A percentile compares a stretch with the other conserved stretches of the same genome.
Evolutionary conservation across 2,797 vertebrate species (phyloP).

Genomic region (Orientallactaga sibirica): DNA sequence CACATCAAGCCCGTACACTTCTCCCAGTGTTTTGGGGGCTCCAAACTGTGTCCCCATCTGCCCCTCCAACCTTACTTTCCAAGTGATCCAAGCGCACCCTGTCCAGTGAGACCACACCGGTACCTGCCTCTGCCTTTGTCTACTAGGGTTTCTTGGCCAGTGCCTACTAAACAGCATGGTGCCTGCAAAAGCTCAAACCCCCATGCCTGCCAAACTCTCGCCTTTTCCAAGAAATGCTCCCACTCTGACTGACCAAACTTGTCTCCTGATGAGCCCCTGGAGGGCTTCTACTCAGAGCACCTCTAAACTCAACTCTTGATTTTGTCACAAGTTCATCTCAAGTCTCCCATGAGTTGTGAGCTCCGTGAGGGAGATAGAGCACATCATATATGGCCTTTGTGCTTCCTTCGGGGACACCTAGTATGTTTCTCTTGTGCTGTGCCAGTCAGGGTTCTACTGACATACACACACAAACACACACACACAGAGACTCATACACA

Average conservation of each 20-base stretch:
- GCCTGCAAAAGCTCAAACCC: background rate
- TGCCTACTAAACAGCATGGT: background rate
- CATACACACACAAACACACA: no score
- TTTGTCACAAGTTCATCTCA: background rate
- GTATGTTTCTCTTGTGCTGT: background rate
- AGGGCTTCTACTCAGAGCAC: background rate
- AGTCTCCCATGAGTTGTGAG: background rate
- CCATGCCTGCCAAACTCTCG: background rate
- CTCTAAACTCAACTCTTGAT: background rate
- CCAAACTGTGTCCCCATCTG: background rate
- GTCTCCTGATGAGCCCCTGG: background rate
- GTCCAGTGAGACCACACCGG: background rate
- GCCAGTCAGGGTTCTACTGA: background rate
- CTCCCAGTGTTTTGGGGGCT: background rate
- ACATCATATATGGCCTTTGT: background rate
- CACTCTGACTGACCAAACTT: background rate
- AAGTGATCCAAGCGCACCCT: background rate
- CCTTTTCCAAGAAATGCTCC: background rate
- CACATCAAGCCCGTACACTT: background rate
- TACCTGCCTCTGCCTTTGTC: background rate
- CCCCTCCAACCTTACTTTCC: background rate
- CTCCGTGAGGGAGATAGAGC: background rate
- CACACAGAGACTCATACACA: background rate
- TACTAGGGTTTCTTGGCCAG: background rate
- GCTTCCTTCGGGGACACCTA: background rate